phyloP scores from a whole-genome alignment of 2,113 vertebrate genomes.

The Semicossyphus pulcher region DNA sequence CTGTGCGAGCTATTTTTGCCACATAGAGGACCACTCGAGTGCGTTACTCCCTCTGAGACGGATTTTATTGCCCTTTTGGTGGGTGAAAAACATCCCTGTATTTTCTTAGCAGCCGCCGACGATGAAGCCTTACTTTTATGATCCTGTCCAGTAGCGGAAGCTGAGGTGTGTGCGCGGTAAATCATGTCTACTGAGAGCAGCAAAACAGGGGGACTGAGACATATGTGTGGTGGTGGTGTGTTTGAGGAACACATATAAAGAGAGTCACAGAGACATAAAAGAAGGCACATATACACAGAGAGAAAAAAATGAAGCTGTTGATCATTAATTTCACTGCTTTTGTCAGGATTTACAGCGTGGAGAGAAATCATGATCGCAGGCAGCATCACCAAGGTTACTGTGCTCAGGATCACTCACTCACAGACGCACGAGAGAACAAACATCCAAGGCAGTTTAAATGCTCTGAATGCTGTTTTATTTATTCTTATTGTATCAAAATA shows the following conservation, averaged over 20 bases:
- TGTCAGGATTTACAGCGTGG: conserved; percentile 57
- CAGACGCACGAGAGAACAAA: background rate
- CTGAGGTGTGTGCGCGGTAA: conserved; percentile 34
- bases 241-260: conserved; percentile 30
- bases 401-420: conserved; percentile 13
- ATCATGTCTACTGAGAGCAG: conserved; percentile 52
- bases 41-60: conserved; percentile 46
- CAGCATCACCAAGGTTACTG: conserved; percentile 49
- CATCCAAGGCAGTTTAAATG: background rate
- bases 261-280: background rate
- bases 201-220: conserved; percentile 24
- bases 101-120: conserved; percentile 59
- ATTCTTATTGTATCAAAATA: background rate
- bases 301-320: conserved; percentile 40
- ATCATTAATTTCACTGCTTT: conserved; percentile 66
- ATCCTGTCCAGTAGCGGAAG: conserved; percentile 46
- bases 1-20: conserved; percentile 16
- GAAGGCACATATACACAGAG: background rate
- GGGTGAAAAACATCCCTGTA: conserved; percentile 68
- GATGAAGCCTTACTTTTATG: conserved; percentile 65
- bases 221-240: conserved; percentile 26
- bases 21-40: conserved; percentile 39
- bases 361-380: conserved; percentile 56
- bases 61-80: conserved; percentile 69
- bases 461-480: background rate